Conservation (phyloP, 1,140 invertebrate genomes). For the Cotesia vestalis region DNA sequence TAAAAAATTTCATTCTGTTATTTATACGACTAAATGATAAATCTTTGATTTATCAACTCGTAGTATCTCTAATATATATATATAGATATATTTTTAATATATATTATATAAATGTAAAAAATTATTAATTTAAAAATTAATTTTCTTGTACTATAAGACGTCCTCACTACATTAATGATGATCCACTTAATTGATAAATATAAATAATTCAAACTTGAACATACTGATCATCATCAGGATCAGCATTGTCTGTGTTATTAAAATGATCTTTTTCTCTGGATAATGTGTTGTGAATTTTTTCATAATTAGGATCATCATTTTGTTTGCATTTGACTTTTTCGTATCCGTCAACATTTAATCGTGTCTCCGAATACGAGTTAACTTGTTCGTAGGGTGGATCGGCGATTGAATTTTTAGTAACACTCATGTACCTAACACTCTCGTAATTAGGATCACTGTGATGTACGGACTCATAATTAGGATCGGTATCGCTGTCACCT, state of each 20-base stretch:
- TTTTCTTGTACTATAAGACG: conserved; percentile 19
- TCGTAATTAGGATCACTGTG: conserved; percentile 66
- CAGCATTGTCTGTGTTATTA: conserved; percentile 39
- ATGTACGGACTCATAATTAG: conserved; percentile 77
- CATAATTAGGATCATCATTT: conserved; percentile 46
- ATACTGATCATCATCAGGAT: conserved; percentile 60
- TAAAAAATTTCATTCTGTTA: neutral
- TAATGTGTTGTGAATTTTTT: conserved; percentile 36
- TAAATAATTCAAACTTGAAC: conserved; percentile 54
- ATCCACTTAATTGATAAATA: neutral
- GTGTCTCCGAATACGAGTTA: conserved; percentile 46
- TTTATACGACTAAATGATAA: neutral
- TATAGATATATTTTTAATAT: neutral
- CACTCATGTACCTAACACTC: conserved; percentile 63
- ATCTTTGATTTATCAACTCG: neutral
- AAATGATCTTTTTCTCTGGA: conserved; percentile 31
- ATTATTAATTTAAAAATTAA: too few relatives aligned
- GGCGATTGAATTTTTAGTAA: conserved; percentile 40
- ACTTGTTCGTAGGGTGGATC: conserved; percentile 65
- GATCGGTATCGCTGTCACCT: conserved; percentile 75
- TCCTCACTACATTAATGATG: neutral
- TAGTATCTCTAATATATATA: too few relatives aligned
- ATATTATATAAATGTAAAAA: conserved; percentile 3
- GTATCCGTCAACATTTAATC: conserved; percentile 45
- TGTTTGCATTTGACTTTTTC: conserved; percentile 52